These are phyloP conservation scores for Sebastes variabilis DNA, from an alignment of 2,797 vertebrate species.

Conservation along the genomic window DNA sequence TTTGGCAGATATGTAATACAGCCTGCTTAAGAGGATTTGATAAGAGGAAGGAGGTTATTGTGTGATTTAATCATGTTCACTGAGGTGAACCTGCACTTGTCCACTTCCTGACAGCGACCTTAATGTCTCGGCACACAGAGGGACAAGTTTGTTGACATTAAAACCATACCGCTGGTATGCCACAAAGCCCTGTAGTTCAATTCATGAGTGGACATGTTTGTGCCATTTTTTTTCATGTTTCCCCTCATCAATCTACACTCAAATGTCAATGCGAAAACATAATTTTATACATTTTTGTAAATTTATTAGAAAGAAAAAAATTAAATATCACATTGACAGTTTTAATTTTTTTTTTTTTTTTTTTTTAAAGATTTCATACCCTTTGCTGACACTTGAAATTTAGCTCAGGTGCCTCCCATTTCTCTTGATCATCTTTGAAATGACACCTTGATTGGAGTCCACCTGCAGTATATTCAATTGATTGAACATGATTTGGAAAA, in stretches of 20 bases:
- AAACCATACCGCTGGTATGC: conserved; percentile 12
- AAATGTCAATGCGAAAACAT: neutral
- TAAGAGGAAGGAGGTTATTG: conserved; percentile 75
- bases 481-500: neutral
- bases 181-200: neutral
- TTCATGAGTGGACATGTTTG: neutral
- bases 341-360: neutral
- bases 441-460: neutral
- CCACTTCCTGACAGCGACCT: conserved; percentile 57
- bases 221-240: neutral
- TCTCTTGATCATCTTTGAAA: too few relatives aligned
- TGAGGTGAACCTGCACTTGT: conserved; percentile 74
- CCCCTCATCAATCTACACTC: neutral
- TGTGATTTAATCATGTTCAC: conserved; percentile 84
- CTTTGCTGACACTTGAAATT: neutral
- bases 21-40: conserved; percentile 85
- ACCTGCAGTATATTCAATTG: neutral
- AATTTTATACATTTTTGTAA: neutral
- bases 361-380: neutral
- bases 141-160: conserved; percentile 12
- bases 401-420: neutral
- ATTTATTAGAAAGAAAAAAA: neutral
- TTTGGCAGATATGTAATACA: conserved; percentile 87
- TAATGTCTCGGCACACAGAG: conserved; percentile 18
- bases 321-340: neutral